Evolutionary conservation across 2,888 invertebrate genomes (phyloP), one percentile per base, ranked within the genome.

Genomic region (Melitaea athalia): DNA sequence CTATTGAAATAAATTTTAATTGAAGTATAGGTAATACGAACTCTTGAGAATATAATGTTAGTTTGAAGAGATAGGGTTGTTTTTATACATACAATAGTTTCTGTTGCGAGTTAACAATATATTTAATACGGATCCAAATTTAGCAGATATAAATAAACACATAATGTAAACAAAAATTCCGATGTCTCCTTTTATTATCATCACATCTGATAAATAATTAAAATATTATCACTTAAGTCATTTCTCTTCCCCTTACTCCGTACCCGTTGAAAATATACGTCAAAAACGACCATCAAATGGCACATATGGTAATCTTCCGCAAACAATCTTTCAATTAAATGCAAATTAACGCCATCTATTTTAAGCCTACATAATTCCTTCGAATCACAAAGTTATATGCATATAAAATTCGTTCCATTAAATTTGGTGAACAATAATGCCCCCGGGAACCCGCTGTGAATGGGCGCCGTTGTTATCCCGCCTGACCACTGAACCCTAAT

Each of bases 401-500:
- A 76, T 77, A 79, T 77, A 76, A 78, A 78, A 78, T 77, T 78
- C 78, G 81, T 85, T 83, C 82, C 85, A 85, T 85, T 84, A 86
- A 85, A 86, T 86, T 85, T 85, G 81, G 77, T 78, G 75, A 78
- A 84, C 85, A 85, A 85, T 82, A 82, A 82, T 80, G 77, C 80
- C 78, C 77, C 67, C 69, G 79, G 81, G 79, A 78, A 69, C 69
- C 75, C 73, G 74, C 79, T 74, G 74, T 78, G 81, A 81, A 81
- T 79, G 75, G 75, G 75, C 77, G 76, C 75, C 76, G 79, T 78
- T 80, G 81, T 80, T 82, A 82, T 82, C 81, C 81, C 74, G 78
- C 76, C 77, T 84, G 84, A 84, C 85, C 83, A 79, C 81, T 77
- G 76, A 77, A 79, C 83, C 78, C 79, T 81, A 79, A 82, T 81